Evolutionary conservation across 2,113 vertebrate species (phyloP), one percentile per base, ranked within the genome.

Genomic region (Colinus virginianus): DNA sequence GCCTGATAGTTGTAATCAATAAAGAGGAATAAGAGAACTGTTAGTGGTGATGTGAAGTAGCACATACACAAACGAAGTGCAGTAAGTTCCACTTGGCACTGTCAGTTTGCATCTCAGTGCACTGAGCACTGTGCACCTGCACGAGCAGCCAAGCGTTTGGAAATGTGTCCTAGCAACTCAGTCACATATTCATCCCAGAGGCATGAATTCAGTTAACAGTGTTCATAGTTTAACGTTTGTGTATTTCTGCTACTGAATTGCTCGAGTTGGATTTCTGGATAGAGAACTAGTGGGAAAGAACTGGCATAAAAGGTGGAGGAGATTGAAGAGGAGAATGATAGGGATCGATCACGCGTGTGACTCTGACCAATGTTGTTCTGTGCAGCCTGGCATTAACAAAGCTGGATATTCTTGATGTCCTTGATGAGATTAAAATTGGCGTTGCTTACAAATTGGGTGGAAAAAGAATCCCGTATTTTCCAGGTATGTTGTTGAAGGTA

Each of bases 391-490:
- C 99, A 61, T 97, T 99, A 94, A 99, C 99, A 82, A 99, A 99
- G 97, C 98, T 99, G 97, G 99, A 99, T 97, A 99, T 99, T 97
- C 97, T 99, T 69, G 99, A 99, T 63, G 97, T 98, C 80, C 95
- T 99, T 95, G 98, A 98, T 92, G 99, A 99, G 96, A 98, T 99
- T 91, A 99, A 99, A 98, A 98, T 99, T 1, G 99, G 99, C 56
- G 91, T 99, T 45, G 98, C 99, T 13, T 99, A 99, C 97, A 99
- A 98, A 96, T 94, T 99, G 81, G 98, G 98, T 26, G 99, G 99
- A 63, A 99, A 99, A 96, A 98, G 98, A 97, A 99, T 99, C 85
- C 99, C 99, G 0, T 98, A 99, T 96, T 99, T 99, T 97, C 99
- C 99, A 98, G 99, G 99, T 99, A 96, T 48, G 72, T 51, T 87